Evolutionary conservation across 2,797 vertebrate genomes (phyloP).

Genomic region (Erethizon dorsatum): DNA sequence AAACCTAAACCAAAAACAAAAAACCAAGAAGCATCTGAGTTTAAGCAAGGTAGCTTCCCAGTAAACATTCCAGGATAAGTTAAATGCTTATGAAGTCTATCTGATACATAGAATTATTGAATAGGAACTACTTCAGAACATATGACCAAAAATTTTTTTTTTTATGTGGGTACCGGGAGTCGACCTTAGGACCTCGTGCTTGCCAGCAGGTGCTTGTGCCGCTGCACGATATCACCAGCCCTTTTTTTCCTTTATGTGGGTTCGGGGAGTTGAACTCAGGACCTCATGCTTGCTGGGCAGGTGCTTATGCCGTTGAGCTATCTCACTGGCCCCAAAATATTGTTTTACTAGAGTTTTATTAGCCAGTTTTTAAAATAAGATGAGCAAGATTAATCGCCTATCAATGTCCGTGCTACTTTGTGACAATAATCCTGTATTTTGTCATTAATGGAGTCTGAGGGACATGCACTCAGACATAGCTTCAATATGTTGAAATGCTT

Average conservation of each 20-base stretch:
- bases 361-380: slow-evolving; percentile 54
- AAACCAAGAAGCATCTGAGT: neutral
- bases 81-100: neutral
- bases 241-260: no score
- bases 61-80: neutral
- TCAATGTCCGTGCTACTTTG: neutral
- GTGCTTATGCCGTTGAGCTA: no score
- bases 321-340: neutral
- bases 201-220: no score
- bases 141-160: neutral
- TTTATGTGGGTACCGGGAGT: no score
- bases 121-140: neutral
- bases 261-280: no score
- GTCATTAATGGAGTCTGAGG: slow-evolving; percentile 3
- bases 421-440: slow-evolving; percentile 39
- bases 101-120: neutral
- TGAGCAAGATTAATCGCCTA: neutral
- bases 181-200: no score
- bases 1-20: neutral
- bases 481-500: slow-evolving; percentile 16
- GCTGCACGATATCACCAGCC: no score
- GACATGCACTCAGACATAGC: neutral
- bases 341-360: neutral
- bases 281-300: no score
- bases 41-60: slow-evolving; percentile 12